Evolutionary conservation across 2,888 invertebrate species (phyloP), one percentile per base, ranked within the genome.

Genomic region (Piscicola geometra): DNA sequence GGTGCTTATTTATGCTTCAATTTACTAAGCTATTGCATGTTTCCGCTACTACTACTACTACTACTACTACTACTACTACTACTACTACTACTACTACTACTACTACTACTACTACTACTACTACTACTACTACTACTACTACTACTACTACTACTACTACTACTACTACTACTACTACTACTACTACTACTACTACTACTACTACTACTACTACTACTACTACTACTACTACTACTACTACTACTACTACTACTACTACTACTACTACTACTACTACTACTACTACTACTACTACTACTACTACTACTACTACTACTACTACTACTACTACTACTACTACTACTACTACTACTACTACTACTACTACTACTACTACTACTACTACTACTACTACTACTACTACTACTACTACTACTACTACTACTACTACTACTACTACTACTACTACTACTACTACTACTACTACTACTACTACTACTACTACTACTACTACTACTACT

Each of bases 181-280:
- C 73, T 75, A 56, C 50, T 71, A 71, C 69, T 75, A 75, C 80
- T 82, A 82, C 81, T 75, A 82, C 82, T 66, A 80, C 80, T 52
- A 78, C 73, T 75, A 75, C 73, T 75, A 75, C 74, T 75, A 52
- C 76, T 75, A 52, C 76, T 75, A 75, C 76, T 75, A 75, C 73
- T 76, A 52, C 76, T 75, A 75, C 73, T 75, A 72, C 75, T 75
- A 52, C 75, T 75, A 75, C 75, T 75, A 75, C 73, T 75, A 76
- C 70, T 71, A 71, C 50, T 75, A 71, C 80, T 75, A 75, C 73
- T 56, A 75, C 70, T 71, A 75, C 56, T 72, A 71, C 80, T 82
- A 82, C 81, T 75, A 82, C 82, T 64, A 64, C 64, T 64, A 64
- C 64, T 64, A 64, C 64, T 64, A 64, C 64, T 64, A 64, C 64